Conservation (phyloP, 2,113 vertebrate species). For the Macroglossus sobrinus region DNA sequence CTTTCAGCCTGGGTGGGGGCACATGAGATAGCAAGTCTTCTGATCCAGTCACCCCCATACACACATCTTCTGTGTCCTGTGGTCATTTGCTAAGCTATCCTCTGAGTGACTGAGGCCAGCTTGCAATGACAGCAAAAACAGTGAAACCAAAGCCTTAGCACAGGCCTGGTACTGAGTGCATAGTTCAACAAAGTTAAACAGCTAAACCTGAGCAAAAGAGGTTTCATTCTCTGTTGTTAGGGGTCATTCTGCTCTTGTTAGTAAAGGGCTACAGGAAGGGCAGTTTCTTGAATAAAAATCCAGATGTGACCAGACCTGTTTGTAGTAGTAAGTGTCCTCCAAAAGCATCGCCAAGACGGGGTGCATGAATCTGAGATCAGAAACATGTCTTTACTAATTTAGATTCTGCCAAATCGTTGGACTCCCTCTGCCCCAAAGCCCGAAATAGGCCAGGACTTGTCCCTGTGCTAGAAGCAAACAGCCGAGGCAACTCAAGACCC, state of each 20-base stretch:
- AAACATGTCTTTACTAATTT: background rate
- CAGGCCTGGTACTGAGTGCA: background rate
- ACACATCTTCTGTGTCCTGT: background rate
- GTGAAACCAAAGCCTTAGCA: slow-evolving; percentile 25
- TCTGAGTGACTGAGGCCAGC: slow-evolving; percentile 25
- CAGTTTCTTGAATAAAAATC: slow-evolving; percentile 46
- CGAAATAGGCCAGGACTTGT: background rate
- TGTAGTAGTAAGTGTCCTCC: background rate
- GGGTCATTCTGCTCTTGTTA: background rate
- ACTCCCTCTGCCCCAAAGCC: background rate
- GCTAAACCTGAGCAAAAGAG: background rate
- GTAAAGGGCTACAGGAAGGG: slow-evolving; percentile 66
- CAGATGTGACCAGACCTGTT: slow-evolving; percentile 11
- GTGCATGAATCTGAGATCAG: background rate
- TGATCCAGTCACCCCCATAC: background rate
- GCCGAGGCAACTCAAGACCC: background rate
- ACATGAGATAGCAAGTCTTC: background rate
- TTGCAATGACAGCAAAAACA: background rate
- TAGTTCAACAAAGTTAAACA: background rate
- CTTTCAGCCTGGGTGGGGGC: background rate
- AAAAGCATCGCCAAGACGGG: background rate
- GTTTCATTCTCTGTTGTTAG: slow-evolving; percentile 1
- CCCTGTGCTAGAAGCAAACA: background rate
- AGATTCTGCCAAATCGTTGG: slow-evolving; percentile 24
- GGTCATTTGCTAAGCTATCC: slow-evolving; percentile 30